phyloP scores from a whole-genome alignment of 2,888 invertebrate genomes.

The Pogonocherus hispidulus region DNA sequence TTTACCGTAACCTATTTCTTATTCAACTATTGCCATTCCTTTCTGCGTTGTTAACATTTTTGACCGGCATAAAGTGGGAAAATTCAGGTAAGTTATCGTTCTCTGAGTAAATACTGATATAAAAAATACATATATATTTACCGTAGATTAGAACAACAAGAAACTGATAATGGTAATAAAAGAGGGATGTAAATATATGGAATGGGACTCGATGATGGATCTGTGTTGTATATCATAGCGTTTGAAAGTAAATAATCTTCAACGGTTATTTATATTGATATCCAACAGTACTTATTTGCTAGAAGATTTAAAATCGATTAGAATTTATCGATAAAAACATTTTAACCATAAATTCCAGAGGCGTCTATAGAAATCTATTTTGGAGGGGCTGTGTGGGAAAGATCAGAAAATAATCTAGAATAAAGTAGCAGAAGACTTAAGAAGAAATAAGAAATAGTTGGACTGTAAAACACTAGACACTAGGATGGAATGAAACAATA shows the following conservation, averaged over 20 bases:
- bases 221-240: background rate
- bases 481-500: too few relatives aligned
- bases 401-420: too few relatives aligned
- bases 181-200: background rate
- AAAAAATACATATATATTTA: slow-evolving; percentile 16
- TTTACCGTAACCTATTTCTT: too few relatives aligned
- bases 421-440: too few relatives aligned
- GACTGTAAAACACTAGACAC: too few relatives aligned
- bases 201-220: slow-evolving; percentile 8
- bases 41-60: too few relatives aligned
- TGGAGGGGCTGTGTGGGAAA: too few relatives aligned
- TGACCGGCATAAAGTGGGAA: too few relatives aligned
- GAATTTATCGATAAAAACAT: background rate
- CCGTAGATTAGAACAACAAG: slow-evolving; percentile 14
- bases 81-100: slow-evolving; percentile 15
- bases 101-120: slow-evolving; percentile 15
- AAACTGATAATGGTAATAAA: slow-evolving; percentile 17
- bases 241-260: slow-evolving; percentile 1
- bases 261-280: slow-evolving; percentile 10
- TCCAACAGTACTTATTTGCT: background rate
- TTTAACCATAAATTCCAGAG: background rate
- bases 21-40: too few relatives aligned
- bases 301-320: background rate
- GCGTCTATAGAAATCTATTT: background rate
- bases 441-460: too few relatives aligned